Evolutionary conservation across 2,888 invertebrate species (phyloP).

Genomic region (Orthonychiurus folsomi): DNA sequence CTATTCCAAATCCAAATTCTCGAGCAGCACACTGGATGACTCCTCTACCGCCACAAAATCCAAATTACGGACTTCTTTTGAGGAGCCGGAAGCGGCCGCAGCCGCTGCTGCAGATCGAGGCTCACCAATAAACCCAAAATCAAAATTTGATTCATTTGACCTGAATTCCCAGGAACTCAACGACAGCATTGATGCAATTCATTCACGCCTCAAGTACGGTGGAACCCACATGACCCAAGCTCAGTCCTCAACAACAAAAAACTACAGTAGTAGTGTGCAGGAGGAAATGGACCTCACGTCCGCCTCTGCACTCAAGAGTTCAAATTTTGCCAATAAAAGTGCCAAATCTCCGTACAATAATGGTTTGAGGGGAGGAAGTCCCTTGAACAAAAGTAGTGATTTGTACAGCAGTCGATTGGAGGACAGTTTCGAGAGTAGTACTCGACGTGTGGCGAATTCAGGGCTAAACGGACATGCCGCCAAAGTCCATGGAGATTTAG

Average conservation of each 20-base stretch:
- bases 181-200: conserved; percentile 39
- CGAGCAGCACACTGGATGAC: not conserved
- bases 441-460: not conserved
- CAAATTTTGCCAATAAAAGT: conserved; percentile 30
- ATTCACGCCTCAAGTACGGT: conserved; percentile 31
- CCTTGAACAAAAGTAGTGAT: not conserved
- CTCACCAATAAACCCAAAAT: too few relatives aligned
- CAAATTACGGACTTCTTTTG: conserved; percentile 9
- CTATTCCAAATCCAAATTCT: not conserved
- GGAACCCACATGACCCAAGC: not conserved
- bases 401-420: not conserved
- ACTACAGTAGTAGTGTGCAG: not conserved
- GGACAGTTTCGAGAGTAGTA: not conserved
- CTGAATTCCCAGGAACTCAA: conserved; percentile 17
- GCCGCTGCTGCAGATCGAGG: too few relatives aligned
- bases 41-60: conserved; percentile 12
- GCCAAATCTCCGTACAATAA: conserved; percentile 27
- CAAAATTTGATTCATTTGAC: conserved; percentile 21
- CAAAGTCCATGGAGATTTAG: conserved; percentile 44
- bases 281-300: conserved; percentile 29
- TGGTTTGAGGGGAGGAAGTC: not conserved
- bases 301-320: conserved; percentile 25
- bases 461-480: not conserved
- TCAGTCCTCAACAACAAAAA: conserved; percentile 19
- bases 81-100: conserved; percentile 5